Base-by-base conservation (phyloP, 2,888 invertebrate species). In the Eupelmus urozonus region DNA sequence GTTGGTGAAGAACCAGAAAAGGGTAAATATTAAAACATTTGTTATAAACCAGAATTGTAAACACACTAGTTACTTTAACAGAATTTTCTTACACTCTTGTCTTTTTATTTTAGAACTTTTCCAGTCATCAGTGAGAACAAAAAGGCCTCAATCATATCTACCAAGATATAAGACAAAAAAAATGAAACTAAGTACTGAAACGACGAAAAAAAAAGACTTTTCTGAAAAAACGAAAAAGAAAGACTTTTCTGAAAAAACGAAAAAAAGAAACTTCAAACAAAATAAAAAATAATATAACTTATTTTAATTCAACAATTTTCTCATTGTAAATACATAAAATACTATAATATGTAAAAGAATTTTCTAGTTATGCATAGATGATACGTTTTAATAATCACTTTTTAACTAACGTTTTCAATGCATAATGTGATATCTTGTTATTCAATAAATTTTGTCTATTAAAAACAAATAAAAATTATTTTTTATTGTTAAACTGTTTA, bases 1-100 rank as follows among this genome's bases (percentile, higher is more conserved):
- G 96, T 97, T 25, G 97, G 97, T 42, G 94, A 94, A 83, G 96
- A 96, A 85, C 97, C 97, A 0, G 97, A 97, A 82, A 92, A 94
- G 92, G 96, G 94, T 94, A 90, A 82, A 34, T 65, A 67, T 20
- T 20, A 13, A n/a, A n/a, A n/a, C n/a, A 23, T 57, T 77, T 40
- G 49, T 18, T 49, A 45, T 27, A 34, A 45, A 40, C 27, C 20
- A 69, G 40, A 13, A 63, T 34, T 53, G 16, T 45, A 45, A 13
- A n/a, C n/a, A n/a, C 18, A 20, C 3, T 53, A 13, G 4, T n/a
- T n/a, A n/a, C n/a, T 7, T 53, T 53, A 53, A 53, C 16, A n/a
- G n/a, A n/a, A n/a, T 53, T 20, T 20, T 20, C 18, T 13, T 53
- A 20, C 57, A n/a, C 23, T n/a, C 23, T n/a, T 53, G n/a, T n/a